Base-by-base conservation (phyloP, 2,888 invertebrate species). In the Cheiracanthium punctorium region DNA sequence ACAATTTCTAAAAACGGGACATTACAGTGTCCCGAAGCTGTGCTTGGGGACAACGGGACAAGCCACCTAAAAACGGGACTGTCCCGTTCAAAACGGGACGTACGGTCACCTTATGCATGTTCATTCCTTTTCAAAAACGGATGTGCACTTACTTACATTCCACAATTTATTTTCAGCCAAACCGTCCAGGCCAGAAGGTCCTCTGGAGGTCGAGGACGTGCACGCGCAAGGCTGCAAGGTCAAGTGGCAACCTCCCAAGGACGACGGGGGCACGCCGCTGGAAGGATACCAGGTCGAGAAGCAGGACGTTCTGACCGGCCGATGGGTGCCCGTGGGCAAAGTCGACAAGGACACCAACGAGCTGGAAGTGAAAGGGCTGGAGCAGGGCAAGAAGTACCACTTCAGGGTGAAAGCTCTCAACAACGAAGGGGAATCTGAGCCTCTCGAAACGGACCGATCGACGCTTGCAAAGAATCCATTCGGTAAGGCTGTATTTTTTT, bases 401-500 rank as follows among this genome's bases (percentile, higher is more conserved):
- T 99, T 99, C 94, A 94, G 99, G 71, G 99, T 99, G 0, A 96
- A 96, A 90, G 98, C 99, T 28, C 98, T 99, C 76, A 99, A 99
- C 92, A 97, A 97, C 91, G 98, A 99, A 92, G 99, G 99, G 20
- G 98, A 98, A 92, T 98, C 98, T 0, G 98, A 99, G 91, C 98
- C 98, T 86, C 93, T 99, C 81, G 97, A 97, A 92, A 96, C 98
- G 0, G 97, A 97, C 88, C 96, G 96, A 90, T 94, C 97, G 12
- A 98, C 98, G 89, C 95, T 98, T 90, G 99, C 99, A 82, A 99
- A 99, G 93, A 99, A 99, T 96, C 99, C 99, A 88, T 99, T 96
- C 92, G 98, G 96, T 96, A 91, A 93, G 93, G n/a, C n/a, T n/a
- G n/a, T n/a, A n/a, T n/a, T n/a, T n/a, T n/a, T n/a, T n/a, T n/a